These are phyloP conservation scores for Parazoanthus swiftii DNA, from an alignment of 92 coral and sea anemone genomes.

Conservation along the genomic window DNA sequence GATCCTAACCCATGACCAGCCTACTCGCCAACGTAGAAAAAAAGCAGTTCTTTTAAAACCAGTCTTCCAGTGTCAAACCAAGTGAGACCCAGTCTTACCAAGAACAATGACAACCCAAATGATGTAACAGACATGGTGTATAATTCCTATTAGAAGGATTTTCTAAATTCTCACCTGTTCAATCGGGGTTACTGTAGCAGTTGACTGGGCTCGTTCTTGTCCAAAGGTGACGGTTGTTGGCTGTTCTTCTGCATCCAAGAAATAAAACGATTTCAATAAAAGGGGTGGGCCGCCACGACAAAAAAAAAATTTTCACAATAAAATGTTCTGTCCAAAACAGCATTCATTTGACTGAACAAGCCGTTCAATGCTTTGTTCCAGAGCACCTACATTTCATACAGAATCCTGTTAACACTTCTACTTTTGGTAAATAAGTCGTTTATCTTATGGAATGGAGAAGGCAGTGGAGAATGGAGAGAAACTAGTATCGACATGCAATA, in stretches of 20 bases:
- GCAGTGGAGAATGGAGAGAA: background rate
- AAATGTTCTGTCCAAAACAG: background rate
- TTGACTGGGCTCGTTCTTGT: conserved; percentile 4
- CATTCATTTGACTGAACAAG: background rate
- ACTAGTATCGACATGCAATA: background rate
- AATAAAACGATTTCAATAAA: background rate
- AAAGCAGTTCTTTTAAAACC: too few species aligned
- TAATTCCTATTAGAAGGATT: background rate
- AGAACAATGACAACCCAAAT: background rate
- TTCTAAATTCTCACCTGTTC: conserved; percentile 6
- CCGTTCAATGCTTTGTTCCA: background rate
- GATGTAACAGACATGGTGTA: background rate
- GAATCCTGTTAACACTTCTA: too few species aligned
- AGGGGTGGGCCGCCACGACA: background rate
- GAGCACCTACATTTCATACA: too few species aligned
- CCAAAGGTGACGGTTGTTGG: background rate
- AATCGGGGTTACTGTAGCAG: conserved; percentile 6
- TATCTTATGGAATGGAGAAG: too few species aligned
- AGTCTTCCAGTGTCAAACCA: background rate
- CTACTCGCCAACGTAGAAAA: too few species aligned
- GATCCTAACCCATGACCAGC: too few species aligned
- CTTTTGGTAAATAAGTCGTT: too few species aligned
- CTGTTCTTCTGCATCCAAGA: conserved; percentile 6
- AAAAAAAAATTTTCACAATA: background rate
- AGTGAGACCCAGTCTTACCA: background rate